Evolutionary conservation across 2,888 invertebrate genomes (phyloP).

Genomic region (Drosophila ochracea): DNA sequence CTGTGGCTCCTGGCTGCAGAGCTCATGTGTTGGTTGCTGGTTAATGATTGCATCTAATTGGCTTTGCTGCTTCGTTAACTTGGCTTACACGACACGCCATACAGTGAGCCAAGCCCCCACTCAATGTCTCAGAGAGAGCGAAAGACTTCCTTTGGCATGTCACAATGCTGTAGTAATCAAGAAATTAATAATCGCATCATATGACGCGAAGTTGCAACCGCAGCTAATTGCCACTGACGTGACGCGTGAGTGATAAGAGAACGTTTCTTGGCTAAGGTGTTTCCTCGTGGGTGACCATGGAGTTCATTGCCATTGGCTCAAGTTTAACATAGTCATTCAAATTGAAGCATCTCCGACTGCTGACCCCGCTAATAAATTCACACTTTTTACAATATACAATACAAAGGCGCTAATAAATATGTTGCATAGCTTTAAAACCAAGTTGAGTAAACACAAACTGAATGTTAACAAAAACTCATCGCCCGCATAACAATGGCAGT

Average conservation of each 20-base stretch:
- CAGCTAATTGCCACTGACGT: slow-evolving; percentile 73
- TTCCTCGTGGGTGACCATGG: slow-evolving; percentile 61
- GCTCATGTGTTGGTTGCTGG: slow-evolving; percentile 27
- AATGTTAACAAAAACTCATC: slow-evolving; percentile 36
- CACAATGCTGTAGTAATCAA: slow-evolving; percentile 63
- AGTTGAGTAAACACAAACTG: slow-evolving; percentile 7
- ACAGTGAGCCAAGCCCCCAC: slow-evolving; percentile 16
- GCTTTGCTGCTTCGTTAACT: slow-evolving; percentile 79
- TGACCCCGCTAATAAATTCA: slow-evolving; percentile 40
- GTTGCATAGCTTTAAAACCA: slow-evolving; percentile 17
- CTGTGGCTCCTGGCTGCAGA: slow-evolving; percentile 29
- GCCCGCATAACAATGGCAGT: slow-evolving; percentile 48
- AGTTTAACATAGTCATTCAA: slow-evolving; percentile 1
- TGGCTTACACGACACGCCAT: slow-evolving; percentile 66
- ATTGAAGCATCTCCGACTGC: not conserved
- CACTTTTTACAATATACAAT: slow-evolving; percentile 22
- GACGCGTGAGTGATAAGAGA: slow-evolving; percentile 75
- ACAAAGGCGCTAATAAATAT: slow-evolving; percentile 43
- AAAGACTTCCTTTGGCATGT: slow-evolving; percentile 51
- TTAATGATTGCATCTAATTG: slow-evolving; percentile 78
- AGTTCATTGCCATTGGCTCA: slow-evolving; percentile 65
- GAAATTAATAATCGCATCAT: slow-evolving; percentile 77
- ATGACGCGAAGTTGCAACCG: slow-evolving; percentile 47
- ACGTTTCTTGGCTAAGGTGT: slow-evolving; percentile 20
- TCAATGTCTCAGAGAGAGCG: not conserved